Evolutionary conservation across 2,113 vertebrate species (phyloP), one percentile per base, ranked within the genome.

Genomic region (Psilopsiagon aymara): DNA sequence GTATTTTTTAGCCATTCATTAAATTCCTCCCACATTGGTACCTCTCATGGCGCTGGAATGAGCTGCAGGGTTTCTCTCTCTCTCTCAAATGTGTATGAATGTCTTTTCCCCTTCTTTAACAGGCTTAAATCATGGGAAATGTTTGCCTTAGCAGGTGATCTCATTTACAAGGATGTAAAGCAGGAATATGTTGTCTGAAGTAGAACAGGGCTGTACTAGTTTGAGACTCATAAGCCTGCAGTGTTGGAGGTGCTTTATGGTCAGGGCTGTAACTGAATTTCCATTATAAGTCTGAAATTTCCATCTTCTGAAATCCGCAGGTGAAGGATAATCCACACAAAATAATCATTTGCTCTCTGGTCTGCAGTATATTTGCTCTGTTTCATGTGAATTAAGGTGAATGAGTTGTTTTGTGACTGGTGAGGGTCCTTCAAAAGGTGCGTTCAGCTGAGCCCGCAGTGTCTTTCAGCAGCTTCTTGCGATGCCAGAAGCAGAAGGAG

Each of bases 401-500:
- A 28, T 5, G 74, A 73, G 69, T 5, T 67, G 62, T 11, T 25
- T 55, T 27, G n/a, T 71, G 73, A 39, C 44, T 73, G 13, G 2
- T 14, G 28, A 49, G 83, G 35, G 41, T 6, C 47, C 7, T 19
- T 47, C 8, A 10, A 3, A 59, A 64, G 19, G 11, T 24, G 46
- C 13, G 27, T 37, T 27, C 53, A 29, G 67, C 53, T 47, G 27
- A 53, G 47, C 4, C 92, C 71, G 19, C 8, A 62, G 46, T 4
- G 13, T 20, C 46, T 24, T 14, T 6, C 27, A n/a, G 73, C 37
- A 66, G 1, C 24, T 84, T 17, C 53, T 17, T 10, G 17, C 53
- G 33, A 18, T 0, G 15, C 13, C 33, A 28, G 31, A 17, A 1
- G 1, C 13, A 47, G 51, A 4, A 52, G 11, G 43, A 35, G 52